Conservation (phyloP, 2,113 vertebrate genomes). For the Columba janthina region DNA sequence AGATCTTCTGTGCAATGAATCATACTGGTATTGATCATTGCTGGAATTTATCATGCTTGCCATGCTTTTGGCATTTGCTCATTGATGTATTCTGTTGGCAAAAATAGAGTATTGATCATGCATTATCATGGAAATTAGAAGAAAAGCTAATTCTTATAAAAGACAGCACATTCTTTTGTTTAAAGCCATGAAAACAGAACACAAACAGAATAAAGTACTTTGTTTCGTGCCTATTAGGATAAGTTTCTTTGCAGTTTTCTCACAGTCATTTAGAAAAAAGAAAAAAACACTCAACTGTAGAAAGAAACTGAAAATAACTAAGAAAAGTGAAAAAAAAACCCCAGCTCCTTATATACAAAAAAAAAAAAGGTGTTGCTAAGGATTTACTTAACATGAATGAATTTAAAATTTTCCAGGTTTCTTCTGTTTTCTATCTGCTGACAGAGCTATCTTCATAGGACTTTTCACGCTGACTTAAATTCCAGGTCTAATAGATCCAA, state of each 20-base stretch:
- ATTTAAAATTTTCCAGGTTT: not conserved
- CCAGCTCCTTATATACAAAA: not conserved
- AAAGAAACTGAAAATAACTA: not conserved
- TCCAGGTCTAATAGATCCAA: not conserved
- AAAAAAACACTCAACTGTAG: not conserved
- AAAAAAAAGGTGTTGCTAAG: not conserved
- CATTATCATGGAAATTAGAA: not conserved
- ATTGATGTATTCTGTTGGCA: not conserved
- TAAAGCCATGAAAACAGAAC: not conserved
- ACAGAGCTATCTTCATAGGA: not conserved
- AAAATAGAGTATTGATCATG: not conserved
- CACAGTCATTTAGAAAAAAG: not conserved
- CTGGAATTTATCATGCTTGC: not conserved
- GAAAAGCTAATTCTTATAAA: not conserved
- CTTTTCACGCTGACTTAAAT: not conserved
- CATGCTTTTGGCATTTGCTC: not conserved
- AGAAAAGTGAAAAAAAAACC: not conserved
- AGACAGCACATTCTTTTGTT: not conserved
- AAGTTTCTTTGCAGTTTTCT: not conserved
- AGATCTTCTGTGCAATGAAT: not conserved
- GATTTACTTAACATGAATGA: not conserved
- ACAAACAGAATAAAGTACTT: not conserved
- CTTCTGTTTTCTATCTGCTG: not conserved
- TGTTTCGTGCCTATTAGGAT: not conserved
- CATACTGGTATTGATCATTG: not conserved